Evolutionary conservation across 2,888 invertebrate species (phyloP), one percentile per base, ranked within the genome.

Genomic region (Mylabris sibirica): DNA sequence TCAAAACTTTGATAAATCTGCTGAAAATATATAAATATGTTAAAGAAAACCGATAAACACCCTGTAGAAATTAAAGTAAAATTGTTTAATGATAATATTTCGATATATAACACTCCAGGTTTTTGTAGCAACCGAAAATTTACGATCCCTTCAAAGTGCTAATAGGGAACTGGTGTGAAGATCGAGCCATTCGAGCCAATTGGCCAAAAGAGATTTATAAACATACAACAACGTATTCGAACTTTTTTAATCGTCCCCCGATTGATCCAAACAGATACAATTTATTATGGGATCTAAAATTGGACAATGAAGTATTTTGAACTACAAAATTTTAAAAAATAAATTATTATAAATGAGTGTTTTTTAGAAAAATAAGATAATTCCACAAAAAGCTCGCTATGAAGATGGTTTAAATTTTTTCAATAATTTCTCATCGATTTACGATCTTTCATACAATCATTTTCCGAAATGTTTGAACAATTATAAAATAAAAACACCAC

Each of bases 391-490:
- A 0, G 85, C 86, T 62, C 86, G 86, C 73, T 85, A 87, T 74
- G 86, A 44, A 2, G 14, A 87, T 71, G 86, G 85, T 75, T 84
- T 84, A 5, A 65, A 75, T 5, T 88, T 87, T 76, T 83, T 82
- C 3, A 87, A 81, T 35, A 84, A 89, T 79, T 88, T 84, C 79
- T 84, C 86, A 11, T 86, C 88, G 1, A 85, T 84, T 0, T 87
- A 86, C 71, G 89, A 89, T 76, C 78, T 89, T 11, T 87, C 86
- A 5, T 89, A 87, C 79, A 85, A 87, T 75, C 87, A 89, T 74
- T 81, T 88, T 59, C 88, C 89, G 0, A 87, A 85, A 73, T 86
- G 86, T 4, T 80, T 86, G 26, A 64, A 73, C 89, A 85, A 77
- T 86, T 82, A 74, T 82, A 84, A 69, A 80, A 84, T 76, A 83